These are phyloP conservation scores for Gadus chalcogrammus DNA, from an alignment of 2,113 vertebrate species.

Conservation along the genomic window DNA sequence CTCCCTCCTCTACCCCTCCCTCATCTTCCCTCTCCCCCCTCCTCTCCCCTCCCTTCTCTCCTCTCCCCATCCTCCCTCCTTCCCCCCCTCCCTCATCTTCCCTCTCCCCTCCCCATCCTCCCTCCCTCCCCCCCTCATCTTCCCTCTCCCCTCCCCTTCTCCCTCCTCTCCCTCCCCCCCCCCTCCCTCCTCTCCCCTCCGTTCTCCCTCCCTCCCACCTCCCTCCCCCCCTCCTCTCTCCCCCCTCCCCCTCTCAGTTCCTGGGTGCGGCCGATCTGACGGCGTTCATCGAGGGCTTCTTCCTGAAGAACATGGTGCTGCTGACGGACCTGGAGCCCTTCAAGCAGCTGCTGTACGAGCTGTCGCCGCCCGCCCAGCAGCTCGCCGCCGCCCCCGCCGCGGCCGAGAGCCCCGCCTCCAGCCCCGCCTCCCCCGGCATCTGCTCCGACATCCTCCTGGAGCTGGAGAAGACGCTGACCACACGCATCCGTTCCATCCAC, in stretches of 20 bases:
- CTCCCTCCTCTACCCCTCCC: too few relatives aligned
- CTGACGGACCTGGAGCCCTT: constrained; percentile 84
- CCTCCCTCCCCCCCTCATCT: too few relatives aligned
- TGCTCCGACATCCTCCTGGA: constrained; percentile 84
- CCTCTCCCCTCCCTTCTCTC: too few relatives aligned
- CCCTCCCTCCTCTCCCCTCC: too few relatives aligned
- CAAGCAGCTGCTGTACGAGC: constrained; percentile 93
- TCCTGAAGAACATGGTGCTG: constrained; percentile 80
- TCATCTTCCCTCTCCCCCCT: too few relatives aligned
- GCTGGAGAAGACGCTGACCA: constrained; percentile 93
- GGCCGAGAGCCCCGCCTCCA: constrained; percentile 74
- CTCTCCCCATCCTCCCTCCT: too few relatives aligned
- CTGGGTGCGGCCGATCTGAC: constrained; percentile 72
- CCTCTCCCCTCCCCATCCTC: background rate
- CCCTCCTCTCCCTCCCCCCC: background rate
- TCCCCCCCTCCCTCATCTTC: too few relatives aligned
- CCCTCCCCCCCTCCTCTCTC: background rate
- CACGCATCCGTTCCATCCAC: constrained; percentile 95
- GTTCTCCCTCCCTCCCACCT: too few relatives aligned
- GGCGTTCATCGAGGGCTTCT: constrained; percentile 77
- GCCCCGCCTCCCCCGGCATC: constrained; percentile 56
- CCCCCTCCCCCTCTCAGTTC: constrained; percentile 51
- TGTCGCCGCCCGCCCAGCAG: constrained; percentile 52
- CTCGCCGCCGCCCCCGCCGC: constrained; percentile 29
- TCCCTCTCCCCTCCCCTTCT: background rate